Percentiles rank a stretch among this genome's conserved stretches.
phyloP scores from a whole-genome alignment of 2,888 invertebrate species.

The Aquatica leii region DNA sequence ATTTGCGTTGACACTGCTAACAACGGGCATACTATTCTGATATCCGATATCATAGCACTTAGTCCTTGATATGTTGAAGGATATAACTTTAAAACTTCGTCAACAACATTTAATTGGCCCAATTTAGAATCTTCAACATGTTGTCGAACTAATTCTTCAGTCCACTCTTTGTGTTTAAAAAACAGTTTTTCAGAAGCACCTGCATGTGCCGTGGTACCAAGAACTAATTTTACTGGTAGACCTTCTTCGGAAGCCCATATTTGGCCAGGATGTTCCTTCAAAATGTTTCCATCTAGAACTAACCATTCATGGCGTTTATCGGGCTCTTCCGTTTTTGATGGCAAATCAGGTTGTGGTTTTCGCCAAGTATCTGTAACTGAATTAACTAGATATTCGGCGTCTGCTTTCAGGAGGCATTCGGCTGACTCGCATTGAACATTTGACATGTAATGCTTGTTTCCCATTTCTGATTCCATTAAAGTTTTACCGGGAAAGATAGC shows the following conservation, averaged over 20 bases:
- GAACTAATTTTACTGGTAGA: constrained; percentile 65
- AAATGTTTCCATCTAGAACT: constrained; percentile 72
- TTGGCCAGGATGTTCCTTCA: constrained; percentile 72
- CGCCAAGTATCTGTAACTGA: constrained; percentile 79
- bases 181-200: constrained; percentile 70
- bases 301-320: constrained; percentile 76
- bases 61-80: constrained; percentile 73
- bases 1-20: constrained; percentile 72
- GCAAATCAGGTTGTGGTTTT: constrained; percentile 66
- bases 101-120: constrained; percentile 69
- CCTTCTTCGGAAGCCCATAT: constrained; percentile 66
- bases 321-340: constrained; percentile 64
- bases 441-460: constrained; percentile 69
- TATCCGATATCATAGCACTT: constrained; percentile 77
- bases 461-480: constrained; percentile 67
- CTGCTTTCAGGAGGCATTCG: constrained; percentile 66
- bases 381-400: constrained; percentile 68
- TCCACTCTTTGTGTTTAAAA: constrained; percentile 71
- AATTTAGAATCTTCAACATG: constrained; percentile 71
- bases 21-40: constrained; percentile 82
- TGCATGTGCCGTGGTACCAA: constrained; percentile 79
- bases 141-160: constrained; percentile 69
- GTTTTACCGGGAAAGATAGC: constrained; percentile 75
- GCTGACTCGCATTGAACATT: constrained; percentile 62
- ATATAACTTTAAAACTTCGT: constrained; percentile 71